A percentile compares a stretch with the other conserved stretches of the same genome.
Evolutionary conservation across 1,140 invertebrate genomes (phyloP).

Genomic region (Trissolcus basalis): DNA sequence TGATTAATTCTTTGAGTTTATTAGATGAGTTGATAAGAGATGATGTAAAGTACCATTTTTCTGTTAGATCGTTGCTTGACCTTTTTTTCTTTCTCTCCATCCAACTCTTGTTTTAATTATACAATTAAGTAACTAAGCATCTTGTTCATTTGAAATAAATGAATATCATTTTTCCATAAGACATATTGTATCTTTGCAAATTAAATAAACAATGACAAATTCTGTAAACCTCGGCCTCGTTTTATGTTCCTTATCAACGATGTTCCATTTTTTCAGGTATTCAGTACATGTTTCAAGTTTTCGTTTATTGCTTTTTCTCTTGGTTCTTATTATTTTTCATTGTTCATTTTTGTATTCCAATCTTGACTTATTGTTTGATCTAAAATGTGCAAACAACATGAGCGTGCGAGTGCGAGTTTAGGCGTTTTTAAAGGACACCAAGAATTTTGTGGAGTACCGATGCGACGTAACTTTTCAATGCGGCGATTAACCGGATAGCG

Average conservation of each 20-base stretch:
- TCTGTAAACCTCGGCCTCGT: conserved; percentile 45
- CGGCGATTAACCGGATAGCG: conserved; percentile 68
- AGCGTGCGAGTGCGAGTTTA: conserved; percentile 65
- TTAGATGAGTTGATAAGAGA: conserved; percentile 36
- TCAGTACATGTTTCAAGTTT: background rate
- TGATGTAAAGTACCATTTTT: conserved; percentile 18
- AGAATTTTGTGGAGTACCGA: conserved; percentile 65
- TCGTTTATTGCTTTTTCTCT: conserved; percentile 18
- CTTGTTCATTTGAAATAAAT: conserved; percentile 34
- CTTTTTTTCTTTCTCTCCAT: conserved; percentile 3
- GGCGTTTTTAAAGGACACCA: conserved; percentile 59
- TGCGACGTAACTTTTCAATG: conserved; percentile 63
- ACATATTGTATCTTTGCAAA: conserved; percentile 57
- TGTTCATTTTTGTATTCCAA: background rate
- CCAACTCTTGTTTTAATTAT: conserved; percentile 12
- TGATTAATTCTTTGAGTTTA: conserved; percentile 28
- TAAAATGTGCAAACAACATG: conserved; percentile 20
- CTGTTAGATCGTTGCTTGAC: conserved; percentile 1
- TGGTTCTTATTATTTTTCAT: background rate
- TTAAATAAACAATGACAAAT: conserved; percentile 56
- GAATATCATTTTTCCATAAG: conserved; percentile 44
- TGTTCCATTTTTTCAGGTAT: conserved; percentile 32
- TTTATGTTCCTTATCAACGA: conserved; percentile 42
- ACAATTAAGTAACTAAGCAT: conserved; percentile 33
- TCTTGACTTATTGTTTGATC: background rate